phyloP scores from a whole-genome alignment of 2,888 invertebrate genomes.

The Biston betularia region DNA sequence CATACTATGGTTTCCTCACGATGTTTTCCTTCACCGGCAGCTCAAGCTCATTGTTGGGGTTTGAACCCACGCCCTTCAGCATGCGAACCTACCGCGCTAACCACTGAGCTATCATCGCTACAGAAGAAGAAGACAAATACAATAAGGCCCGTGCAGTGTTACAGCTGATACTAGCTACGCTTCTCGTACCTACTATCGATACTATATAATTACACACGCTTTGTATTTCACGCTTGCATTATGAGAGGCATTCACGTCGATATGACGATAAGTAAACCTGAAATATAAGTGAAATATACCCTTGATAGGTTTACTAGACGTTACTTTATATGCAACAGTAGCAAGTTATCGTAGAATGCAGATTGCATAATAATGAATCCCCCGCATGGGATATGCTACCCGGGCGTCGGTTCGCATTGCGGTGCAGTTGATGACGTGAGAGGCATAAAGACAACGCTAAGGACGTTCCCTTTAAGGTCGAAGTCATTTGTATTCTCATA shows the following conservation, averaged over 20 bases:
- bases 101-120: no score
- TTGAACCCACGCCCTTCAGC: no score
- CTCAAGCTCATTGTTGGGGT: no score
- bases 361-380: conserved; percentile 53
- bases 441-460: conserved; percentile 32
- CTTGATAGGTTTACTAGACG: conserved; percentile 4
- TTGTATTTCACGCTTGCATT: not conserved
- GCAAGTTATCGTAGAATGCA: conserved; percentile 41
- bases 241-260: not conserved
- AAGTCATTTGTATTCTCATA: conserved; percentile 34
- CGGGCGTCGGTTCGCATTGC: conserved; percentile 38
- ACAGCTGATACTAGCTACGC: no score
- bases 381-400: conserved; percentile 40
- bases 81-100: no score
- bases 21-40: no score
- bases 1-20: no score
- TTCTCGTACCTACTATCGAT: no score
- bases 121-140: no score
- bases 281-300: conserved; percentile 21
- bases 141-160: no score
- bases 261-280: not conserved
- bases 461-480: conserved; percentile 31
- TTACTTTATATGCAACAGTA: conserved; percentile 35
- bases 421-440: conserved; percentile 43
- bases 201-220: not conserved